Base-by-base conservation (phyloP, 2,888 invertebrate genomes). In the Nineta flava region DNA sequence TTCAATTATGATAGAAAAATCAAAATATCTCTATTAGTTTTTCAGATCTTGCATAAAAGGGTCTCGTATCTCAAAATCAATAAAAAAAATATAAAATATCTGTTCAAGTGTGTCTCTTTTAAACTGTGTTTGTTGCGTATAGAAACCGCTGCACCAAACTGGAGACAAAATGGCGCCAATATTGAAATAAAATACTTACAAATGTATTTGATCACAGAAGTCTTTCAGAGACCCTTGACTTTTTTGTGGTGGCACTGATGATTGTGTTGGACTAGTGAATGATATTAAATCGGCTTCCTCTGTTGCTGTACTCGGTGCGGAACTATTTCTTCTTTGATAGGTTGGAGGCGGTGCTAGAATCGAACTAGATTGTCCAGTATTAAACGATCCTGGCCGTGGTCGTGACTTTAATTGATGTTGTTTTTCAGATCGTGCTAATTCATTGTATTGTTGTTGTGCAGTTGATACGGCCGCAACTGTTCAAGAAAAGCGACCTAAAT, bases 201-300 rank as follows among this genome's bases (percentile, higher is more conserved):
- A 74, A 58, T 74, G 74, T 54, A 74, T 65, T 58, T 75, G 73
- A 49, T 72, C 72, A 52, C 78, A 75, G 56, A 79, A 71, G 54
- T 79, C 75, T 54, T 79, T 78, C 57, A 78, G 71, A 48, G 73
- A 71, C 9, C 70, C 69, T 62, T 73, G 65, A 51, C 72, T 65
- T 6, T 26, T 26, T 54, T 72, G 64, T 13, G 48, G 16, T 16
- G 49, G 19, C n/a, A 19, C 19, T 3, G 7, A 3, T 41, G 48
- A 17, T 47, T 47, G 47, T 5, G 75, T 75, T 16, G 83, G 83
- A 62, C 80, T 83, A 16, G 77, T 66, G 61, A 84, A 84, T 12
- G 81, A 83, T 57, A 84, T 84, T 54, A 84, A 67, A 67, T 84
- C 83, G 52, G 73, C 77, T 21, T 69, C 66, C 1, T 70, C 70